These are phyloP conservation scores for Chanos chanos DNA, from an alignment of 2,797 vertebrate genomes.

Conservation along the genomic window DNA sequence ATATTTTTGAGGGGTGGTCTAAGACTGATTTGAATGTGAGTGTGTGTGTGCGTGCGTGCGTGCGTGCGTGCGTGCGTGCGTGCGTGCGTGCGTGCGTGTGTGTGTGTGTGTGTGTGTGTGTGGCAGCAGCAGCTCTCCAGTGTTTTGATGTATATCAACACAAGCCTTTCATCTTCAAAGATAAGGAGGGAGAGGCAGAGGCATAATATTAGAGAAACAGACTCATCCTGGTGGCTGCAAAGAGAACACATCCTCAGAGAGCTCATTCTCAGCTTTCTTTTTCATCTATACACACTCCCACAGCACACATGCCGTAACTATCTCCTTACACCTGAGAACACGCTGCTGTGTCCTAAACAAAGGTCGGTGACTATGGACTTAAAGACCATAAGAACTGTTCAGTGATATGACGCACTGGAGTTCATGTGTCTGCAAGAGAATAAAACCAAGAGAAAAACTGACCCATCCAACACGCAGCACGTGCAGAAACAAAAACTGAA, in stretches of 20 bases:
- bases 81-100: conserved; percentile 15
- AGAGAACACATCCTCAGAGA: conserved; percentile 9
- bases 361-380: too few species aligned
- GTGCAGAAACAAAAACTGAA: not conserved
- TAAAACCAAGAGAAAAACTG: too few species aligned
- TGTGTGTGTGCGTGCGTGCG: not conserved
- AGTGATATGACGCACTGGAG: too few species aligned
- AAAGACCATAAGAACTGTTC: too few species aligned
- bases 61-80: conserved; percentile 1
- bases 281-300: not conserved
- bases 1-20: not conserved
- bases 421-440: too few species aligned
- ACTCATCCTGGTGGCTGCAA: conserved; percentile 14
- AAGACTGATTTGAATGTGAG: not conserved
- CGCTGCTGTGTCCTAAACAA: too few species aligned
- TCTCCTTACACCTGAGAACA: too few species aligned
- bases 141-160: conserved; percentile 38
- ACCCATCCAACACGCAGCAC: too few species aligned
- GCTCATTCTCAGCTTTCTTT: not conserved
- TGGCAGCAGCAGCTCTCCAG: conserved; percentile 8
- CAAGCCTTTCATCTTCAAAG: conserved; percentile 53
- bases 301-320: not conserved
- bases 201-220: conserved; percentile 20
- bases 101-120: conserved; percentile 17
- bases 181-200: conserved; percentile 34